Percentiles rank a stretch among this genome's conserved stretches.
Evolutionary conservation across 2,113 vertebrate genomes (phyloP).

Genomic region (Chrysochloris asiatica): DNA sequence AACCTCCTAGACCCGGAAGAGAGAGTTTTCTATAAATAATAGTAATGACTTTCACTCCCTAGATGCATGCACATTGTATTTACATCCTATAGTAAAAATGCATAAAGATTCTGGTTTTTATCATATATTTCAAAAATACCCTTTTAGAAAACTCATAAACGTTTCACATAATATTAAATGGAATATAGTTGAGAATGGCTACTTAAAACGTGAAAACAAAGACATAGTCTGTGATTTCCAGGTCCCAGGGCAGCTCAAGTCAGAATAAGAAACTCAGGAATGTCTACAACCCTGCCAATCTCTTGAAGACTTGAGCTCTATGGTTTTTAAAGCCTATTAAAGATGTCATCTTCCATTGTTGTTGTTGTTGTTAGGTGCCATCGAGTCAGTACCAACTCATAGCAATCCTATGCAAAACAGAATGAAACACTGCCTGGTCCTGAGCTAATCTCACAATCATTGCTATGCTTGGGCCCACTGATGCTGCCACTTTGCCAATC

Average conservation of each 20-base stretch:
- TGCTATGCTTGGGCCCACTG: too few relatives aligned
- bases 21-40: too few relatives aligned
- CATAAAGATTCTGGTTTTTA: not conserved
- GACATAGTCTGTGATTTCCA: not conserved
- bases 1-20: too few relatives aligned
- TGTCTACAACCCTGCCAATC: not conserved
- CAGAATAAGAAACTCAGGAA: not conserved
- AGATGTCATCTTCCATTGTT: not conserved
- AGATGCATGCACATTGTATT: too few relatives aligned
- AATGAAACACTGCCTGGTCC: too few relatives aligned
- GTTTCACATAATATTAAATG: not conserved
- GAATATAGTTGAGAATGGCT: not conserved
- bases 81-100: not conserved
- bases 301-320: not conserved
- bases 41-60: too few relatives aligned
- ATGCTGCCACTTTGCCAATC: too few relatives aligned
- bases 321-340: not conserved
- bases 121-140: constrained; percentile 1
- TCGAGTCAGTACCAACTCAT: too few relatives aligned
- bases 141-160: not conserved
- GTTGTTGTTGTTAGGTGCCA: too few relatives aligned
- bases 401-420: too few relatives aligned
- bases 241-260: not conserved
- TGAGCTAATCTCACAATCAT: too few relatives aligned
- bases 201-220: not conserved